Evolutionary conservation across 2,113 vertebrate genomes (phyloP).

Genomic region (Clarias gariepinus): DNA sequence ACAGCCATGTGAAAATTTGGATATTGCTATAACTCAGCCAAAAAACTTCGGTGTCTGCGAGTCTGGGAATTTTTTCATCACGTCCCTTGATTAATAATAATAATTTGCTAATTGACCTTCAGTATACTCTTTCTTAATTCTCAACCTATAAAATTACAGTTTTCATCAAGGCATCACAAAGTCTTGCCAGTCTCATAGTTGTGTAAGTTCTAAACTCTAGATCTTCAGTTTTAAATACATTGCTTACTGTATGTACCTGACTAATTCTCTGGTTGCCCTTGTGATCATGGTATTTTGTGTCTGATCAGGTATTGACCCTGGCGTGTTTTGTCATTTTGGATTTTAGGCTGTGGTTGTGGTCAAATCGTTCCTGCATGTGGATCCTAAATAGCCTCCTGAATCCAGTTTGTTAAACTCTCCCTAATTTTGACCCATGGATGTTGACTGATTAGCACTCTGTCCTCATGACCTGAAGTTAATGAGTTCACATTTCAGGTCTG

Average conservation of each 20-base stretch:
- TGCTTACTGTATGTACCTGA: background rate
- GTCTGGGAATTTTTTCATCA: background rate
- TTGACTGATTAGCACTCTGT: background rate
- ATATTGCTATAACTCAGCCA: background rate
- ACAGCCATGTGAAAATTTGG: background rate
- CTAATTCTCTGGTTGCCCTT: background rate
- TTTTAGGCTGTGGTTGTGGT: background rate
- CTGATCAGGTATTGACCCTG: background rate
- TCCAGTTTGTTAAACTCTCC: background rate
- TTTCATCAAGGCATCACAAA: background rate
- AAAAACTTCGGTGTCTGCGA: background rate
- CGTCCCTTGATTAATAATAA: background rate
- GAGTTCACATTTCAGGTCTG: conserved; percentile 6
- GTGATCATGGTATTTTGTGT: background rate
- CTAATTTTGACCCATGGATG: background rate
- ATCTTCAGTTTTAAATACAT: background rate
- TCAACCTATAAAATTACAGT: background rate
- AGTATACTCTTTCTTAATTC: background rate
- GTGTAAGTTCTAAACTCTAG: background rate
- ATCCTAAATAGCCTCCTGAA: background rate
- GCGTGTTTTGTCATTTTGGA: background rate
- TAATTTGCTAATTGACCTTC: background rate
- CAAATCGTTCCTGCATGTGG: background rate
- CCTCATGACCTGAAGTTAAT: background rate
- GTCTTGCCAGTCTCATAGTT: background rate